Evolutionary conservation across 2,797 vertebrate species (phyloP).

Genomic region (Spea hammondii): DNA sequence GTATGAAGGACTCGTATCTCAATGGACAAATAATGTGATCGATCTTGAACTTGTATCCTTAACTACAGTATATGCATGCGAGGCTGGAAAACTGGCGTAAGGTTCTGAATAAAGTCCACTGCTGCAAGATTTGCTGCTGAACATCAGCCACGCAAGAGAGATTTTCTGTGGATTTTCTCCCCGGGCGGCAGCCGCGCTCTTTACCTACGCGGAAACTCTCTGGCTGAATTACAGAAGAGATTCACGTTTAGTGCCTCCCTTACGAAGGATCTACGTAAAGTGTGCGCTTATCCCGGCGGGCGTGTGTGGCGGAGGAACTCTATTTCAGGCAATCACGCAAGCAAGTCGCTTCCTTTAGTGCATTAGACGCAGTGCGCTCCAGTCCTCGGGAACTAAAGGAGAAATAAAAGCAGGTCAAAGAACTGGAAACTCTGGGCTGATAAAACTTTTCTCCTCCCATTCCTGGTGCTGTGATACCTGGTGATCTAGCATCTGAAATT

Average conservation of each 20-base stretch:
- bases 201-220: conserved; percentile 62
- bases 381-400: neutral
- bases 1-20: conserved; percentile 75
- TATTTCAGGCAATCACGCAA: conserved; percentile 62
- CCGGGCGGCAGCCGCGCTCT: conserved; percentile 56
- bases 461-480: conserved; percentile 67
- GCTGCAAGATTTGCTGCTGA: conserved; percentile 63
- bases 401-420: conserved; percentile 8
- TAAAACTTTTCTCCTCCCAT: conserved; percentile 78
- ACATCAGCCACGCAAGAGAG: conserved; percentile 59
- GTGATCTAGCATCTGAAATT: conserved; percentile 54
- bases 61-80: conserved; percentile 75
- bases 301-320: conserved; percentile 50
- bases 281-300: conserved; percentile 60
- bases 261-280: conserved; percentile 58
- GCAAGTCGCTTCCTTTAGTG: conserved; percentile 69
- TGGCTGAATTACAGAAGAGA: conserved; percentile 68
- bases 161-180: conserved; percentile 67
- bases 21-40: conserved; percentile 57
- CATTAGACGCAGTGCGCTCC: conserved; percentile 65
- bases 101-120: conserved; percentile 66
- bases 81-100: conserved; percentile 66
- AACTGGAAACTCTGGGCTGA: conserved; percentile 68
- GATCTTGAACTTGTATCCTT: conserved; percentile 69
- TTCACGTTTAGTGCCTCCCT: conserved; percentile 77